A percentile compares a stretch with the other conserved stretches of the same genome.
Evolutionary conservation across 1,140 invertebrate species (phyloP).

Genomic region (Megalonaias nervosa): DNA sequence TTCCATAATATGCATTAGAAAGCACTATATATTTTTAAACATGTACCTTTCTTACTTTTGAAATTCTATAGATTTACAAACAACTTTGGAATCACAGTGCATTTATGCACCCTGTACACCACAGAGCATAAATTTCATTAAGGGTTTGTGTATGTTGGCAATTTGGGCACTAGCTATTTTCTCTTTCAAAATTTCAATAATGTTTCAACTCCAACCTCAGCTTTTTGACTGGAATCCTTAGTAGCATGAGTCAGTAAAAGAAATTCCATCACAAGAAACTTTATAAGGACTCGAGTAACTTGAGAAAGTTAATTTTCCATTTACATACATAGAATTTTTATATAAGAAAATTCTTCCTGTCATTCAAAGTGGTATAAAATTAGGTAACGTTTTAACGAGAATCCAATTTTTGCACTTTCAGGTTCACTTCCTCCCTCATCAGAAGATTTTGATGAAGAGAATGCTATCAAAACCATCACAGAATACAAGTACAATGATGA

Average conservation of each 20-base stretch:
- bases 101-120: too few species aligned
- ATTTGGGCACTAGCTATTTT: too few species aligned
- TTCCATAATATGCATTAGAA: too few species aligned
- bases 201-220: too few species aligned
- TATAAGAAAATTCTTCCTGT: background rate
- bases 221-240: background rate
- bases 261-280: background rate
- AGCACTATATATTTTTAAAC: too few species aligned
- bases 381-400: background rate
- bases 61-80: too few species aligned
- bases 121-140: too few species aligned
- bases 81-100: too few species aligned
- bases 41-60: too few species aligned
- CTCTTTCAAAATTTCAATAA: too few species aligned
- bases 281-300: background rate
- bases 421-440: conserved; percentile 83
- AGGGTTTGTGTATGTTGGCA: too few species aligned
- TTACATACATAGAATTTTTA: background rate
- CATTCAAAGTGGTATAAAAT: too few species aligned
- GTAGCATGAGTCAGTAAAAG: background rate
- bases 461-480: conserved; percentile 89
- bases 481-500: conserved; percentile 94
- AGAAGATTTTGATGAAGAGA: conserved; percentile 85
- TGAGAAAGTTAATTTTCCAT: background rate
- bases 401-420: conserved; percentile 55